A percentile compares a stretch with the other conserved stretches of the same genome.
Evolutionary conservation across 2,797 vertebrate species (phyloP).

Genomic region (Karalla daura): DNA sequence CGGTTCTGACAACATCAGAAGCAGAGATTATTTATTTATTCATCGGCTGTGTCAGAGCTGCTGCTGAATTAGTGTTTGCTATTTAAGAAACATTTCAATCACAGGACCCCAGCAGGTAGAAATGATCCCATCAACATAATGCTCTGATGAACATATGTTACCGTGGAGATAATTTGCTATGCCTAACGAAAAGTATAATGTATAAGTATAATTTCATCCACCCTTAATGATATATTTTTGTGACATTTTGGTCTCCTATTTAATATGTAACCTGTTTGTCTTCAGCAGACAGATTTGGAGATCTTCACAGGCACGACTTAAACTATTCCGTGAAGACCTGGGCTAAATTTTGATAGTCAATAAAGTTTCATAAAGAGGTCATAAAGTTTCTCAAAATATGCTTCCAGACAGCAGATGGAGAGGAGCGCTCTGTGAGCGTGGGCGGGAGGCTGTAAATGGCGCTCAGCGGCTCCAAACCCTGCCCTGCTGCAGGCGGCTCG

Average conservation of each 20-base stretch:
- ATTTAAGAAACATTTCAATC: neutral
- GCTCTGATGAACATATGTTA: neutral
- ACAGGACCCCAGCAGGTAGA: neutral
- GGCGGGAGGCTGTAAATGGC: conserved; percentile 34
- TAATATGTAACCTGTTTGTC: neutral
- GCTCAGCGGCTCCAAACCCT: conserved; percentile 11
- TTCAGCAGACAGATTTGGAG: neutral
- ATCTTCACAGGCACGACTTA: neutral
- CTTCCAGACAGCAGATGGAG: conserved; percentile 35
- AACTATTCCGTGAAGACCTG: conserved; percentile 1
- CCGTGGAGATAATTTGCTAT: neutral
- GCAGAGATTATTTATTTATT: neutral
- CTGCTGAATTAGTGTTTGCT: neutral
- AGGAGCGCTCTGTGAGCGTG: conserved; percentile 18
- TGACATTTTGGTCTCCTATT: neutral
- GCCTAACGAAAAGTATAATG: too few relatives aligned
- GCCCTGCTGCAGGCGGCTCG: neutral
- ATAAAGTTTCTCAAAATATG: conserved; percentile 38
- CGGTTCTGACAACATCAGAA: neutral
- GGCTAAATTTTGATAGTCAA: conserved; percentile 2
- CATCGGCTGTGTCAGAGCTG: neutral
- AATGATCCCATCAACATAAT: neutral
- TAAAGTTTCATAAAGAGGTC: conserved; percentile 36
- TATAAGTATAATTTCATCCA: neutral
- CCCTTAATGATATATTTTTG: neutral